phyloP scores from a whole-genome alignment of 2,888 invertebrate species.

The Heteromyza rotundicornis region DNA sequence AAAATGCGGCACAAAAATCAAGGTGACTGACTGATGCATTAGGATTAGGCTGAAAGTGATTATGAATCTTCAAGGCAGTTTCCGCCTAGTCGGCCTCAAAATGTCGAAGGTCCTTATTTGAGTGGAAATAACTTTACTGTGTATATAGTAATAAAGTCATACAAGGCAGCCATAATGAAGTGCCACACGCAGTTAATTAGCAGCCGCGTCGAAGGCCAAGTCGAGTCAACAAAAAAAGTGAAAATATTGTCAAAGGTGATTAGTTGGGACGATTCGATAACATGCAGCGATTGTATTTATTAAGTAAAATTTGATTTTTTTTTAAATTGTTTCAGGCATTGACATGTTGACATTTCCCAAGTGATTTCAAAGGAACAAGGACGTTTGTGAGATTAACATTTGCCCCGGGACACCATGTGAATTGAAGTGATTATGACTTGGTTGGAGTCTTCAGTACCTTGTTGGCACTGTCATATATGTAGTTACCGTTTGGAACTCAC shows the following conservation, averaged over 20 bases:
- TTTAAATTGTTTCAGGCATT: not conserved
- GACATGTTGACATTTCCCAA: too few species aligned
- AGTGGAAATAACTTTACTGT: not conserved
- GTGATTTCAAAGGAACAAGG: too few species aligned
- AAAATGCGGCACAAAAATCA: slow-evolving; percentile 3
- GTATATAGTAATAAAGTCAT: not conserved
- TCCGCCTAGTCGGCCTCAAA: not conserved
- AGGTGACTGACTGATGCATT: not conserved
- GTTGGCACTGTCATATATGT: too few species aligned
- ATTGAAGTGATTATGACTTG: too few species aligned
- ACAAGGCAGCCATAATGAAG: slow-evolving; percentile 42
- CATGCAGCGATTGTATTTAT: too few species aligned
- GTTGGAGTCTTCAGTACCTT: too few species aligned
- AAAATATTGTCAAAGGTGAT: not conserved
- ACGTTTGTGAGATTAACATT: too few species aligned
- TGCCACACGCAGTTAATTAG: slow-evolving; percentile 60
- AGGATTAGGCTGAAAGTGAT: not conserved
- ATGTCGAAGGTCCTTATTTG: not conserved
- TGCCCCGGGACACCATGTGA: too few species aligned
- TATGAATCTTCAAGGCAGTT: not conserved
- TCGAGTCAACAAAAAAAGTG: not conserved
- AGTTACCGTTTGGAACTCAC: too few species aligned
- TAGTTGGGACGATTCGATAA: not conserved
- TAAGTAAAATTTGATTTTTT: too few species aligned
- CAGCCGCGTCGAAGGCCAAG: not conserved